These are phyloP conservation scores for Clinocottus analis DNA, from an alignment of 2,113 vertebrate species.

Conservation along the genomic window DNA sequence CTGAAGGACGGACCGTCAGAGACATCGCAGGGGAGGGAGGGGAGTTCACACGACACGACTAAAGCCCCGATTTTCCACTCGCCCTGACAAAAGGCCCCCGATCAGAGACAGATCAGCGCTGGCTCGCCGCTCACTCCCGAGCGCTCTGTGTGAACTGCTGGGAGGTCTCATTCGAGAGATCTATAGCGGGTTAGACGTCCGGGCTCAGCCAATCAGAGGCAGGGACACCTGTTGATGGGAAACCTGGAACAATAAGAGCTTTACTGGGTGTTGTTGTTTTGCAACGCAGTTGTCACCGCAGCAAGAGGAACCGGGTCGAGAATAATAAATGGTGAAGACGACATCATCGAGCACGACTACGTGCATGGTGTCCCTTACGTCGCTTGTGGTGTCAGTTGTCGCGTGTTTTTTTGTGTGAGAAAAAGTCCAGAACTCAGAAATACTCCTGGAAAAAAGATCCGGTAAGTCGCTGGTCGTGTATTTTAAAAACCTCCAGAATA, in stretches of 20 bases:
- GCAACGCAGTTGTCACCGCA: not conserved
- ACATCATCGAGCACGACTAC: not conserved
- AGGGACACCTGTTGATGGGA: not conserved
- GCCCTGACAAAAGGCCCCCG: not conserved
- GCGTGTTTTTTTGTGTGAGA: too few relatives aligned
- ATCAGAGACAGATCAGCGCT: not conserved
- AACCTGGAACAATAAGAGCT: not conserved
- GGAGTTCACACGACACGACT: too few relatives aligned
- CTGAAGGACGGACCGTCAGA: not conserved
- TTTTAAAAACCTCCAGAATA: not conserved
- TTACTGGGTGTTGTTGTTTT: not conserved
- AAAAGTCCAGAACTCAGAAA: too few relatives aligned
- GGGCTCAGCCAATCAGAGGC: too few relatives aligned
- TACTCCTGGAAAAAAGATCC: too few relatives aligned
- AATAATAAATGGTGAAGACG: not conserved
- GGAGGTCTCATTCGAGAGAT: not conserved
- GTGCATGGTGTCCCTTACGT: not conserved
- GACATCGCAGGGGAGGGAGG: not conserved
- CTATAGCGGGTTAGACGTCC: not conserved
- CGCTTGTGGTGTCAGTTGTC: not conserved
- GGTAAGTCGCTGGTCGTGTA: too few relatives aligned
- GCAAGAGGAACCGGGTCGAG: not conserved
- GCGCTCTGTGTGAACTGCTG: not conserved
- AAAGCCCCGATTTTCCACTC: not conserved
- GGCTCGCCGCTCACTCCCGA: not conserved